Base-by-base conservation (phyloP, 2,113 vertebrate genomes). In the Orthonyx spaldingii region DNA sequence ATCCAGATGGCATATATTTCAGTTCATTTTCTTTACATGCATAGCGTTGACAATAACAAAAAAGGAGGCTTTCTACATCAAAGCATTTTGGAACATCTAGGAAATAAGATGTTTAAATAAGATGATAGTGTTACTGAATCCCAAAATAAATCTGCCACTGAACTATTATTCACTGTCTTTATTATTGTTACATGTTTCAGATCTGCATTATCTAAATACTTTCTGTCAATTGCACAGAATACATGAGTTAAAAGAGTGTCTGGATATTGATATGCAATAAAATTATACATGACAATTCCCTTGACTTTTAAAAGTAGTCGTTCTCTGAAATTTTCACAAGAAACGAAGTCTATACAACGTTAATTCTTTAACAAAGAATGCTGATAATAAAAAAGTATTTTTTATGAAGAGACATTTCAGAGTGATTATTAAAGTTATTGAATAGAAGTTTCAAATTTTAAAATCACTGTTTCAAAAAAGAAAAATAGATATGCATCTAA, bases 101-200 rank as follows among this genome's bases (percentile, higher is more conserved):
- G 57, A 89, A 91, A 84, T 65, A 50, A 6, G 44, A 66, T 79
- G 46, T 90, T 94, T 92, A 92, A 95, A 84, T 84, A 72, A 37
- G 20, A 89, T 37, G 15, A 16, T 52, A 86, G 6, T 46, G 18
- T 86, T 84, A 68, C 23, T 68, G 83, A 86, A 82, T 90, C 57
- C 12, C 33, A 55, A 87, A 93, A 70, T 77, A 93, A 90, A 82
- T 60, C 33, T 95, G 10, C 50, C 46, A 35, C 13, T 57, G 37
- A 76, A 39, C n/a, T 69, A 47, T 94, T 96, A 90, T 91, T 91
- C 64, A 15, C 77, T 94, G 17, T 10, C 27, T 86, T 95, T 93
- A 47, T 87, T 79, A 69, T 69, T 83, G 57, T 76, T 91, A 9
- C 30, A 27, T 59, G 21, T 86, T 87, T 96, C 59, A 74, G 20